Percentiles rank a stretch among this genome's conserved stretches.
phyloP scores from a whole-genome alignment of 2,797 vertebrate genomes.

The Vespertilio murinus region DNA sequence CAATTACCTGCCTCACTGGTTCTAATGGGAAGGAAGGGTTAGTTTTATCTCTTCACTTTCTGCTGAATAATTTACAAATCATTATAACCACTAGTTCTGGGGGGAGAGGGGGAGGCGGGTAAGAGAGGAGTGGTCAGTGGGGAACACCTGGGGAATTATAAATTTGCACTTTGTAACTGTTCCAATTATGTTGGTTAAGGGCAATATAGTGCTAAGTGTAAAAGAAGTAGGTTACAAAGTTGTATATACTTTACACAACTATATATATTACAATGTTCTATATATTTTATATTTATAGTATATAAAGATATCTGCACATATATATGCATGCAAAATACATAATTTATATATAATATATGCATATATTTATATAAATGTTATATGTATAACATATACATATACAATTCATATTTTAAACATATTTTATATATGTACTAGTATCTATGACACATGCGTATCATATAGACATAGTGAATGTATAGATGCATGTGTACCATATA shows the following conservation, averaged over 20 bases:
- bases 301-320: neutral
- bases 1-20: slow-evolving; percentile 59
- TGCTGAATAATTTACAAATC: neutral
- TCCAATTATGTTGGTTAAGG: neutral
- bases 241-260: neutral
- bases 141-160: neutral
- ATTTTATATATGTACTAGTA: neutral
- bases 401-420: neutral
- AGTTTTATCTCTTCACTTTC: slow-evolving; percentile 49
- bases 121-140: neutral
- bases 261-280: neutral
- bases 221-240: neutral
- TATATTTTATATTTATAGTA: neutral
- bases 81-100: neutral
- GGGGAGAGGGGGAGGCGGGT: rapidly evolving
- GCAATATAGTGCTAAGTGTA: neutral
- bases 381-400: neutral
- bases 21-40: slow-evolving; percentile 37
- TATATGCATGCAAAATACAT: neutral
- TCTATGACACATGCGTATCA: neutral
- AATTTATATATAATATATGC: neutral
- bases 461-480: neutral
- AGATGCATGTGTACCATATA: neutral
- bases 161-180: neutral
- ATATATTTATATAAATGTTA: neutral